These are phyloP conservation scores for Polymixis lichenea DNA, from an alignment of 2,888 invertebrate genomes.

Conservation along the genomic window DNA sequence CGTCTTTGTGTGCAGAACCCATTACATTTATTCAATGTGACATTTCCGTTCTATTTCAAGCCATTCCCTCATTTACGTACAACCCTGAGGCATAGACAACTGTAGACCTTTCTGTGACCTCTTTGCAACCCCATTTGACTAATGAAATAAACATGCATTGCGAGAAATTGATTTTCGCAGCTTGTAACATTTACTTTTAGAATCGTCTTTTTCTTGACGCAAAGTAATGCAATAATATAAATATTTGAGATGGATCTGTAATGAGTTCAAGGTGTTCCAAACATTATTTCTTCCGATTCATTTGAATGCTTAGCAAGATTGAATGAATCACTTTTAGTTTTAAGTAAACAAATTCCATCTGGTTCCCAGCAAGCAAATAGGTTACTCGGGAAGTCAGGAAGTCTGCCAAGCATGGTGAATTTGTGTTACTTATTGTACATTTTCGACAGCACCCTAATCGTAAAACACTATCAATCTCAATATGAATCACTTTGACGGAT, in stretches of 20 bases:
- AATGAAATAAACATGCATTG: constrained; percentile 69
- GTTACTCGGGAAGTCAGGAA: not conserved
- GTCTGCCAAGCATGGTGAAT: not conserved
- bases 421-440: too few relatives aligned
- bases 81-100: constrained; percentile 58
- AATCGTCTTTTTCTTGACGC: constrained; percentile 34
- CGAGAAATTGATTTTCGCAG: constrained; percentile 37
- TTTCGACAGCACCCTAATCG: too few relatives aligned
- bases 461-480: too few relatives aligned
- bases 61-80: constrained; percentile 48
- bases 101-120: constrained; percentile 63
- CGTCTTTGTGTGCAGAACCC: constrained; percentile 24
- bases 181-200: constrained; percentile 43
- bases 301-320: constrained; percentile 22
- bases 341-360: not conserved
- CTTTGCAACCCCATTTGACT: constrained; percentile 70
- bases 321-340: constrained; percentile 13
- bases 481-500: too few relatives aligned
- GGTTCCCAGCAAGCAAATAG: not conserved
- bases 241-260: constrained; percentile 40
- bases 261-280: constrained; percentile 45
- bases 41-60: constrained; percentile 58
- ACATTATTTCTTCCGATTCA: constrained; percentile 32
- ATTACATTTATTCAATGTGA: constrained; percentile 49
- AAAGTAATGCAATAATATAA: constrained; percentile 37